These are phyloP conservation scores for Edolisoma coerulescens DNA, from an alignment of 2,113 vertebrate species.

Conservation along the genomic window DNA sequence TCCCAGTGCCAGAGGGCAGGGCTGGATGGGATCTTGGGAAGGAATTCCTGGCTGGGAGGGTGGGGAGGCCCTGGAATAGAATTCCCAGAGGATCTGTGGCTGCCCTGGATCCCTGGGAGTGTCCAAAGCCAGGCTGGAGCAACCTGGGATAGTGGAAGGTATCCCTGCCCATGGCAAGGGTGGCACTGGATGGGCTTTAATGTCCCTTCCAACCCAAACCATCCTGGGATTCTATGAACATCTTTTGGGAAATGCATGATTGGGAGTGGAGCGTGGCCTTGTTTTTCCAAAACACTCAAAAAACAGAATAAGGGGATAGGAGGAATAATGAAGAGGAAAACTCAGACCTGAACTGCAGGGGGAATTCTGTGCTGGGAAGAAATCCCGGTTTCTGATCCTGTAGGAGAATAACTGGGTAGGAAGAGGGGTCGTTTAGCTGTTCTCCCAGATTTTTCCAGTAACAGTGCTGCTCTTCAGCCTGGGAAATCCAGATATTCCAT, in stretches of 20 bases:
- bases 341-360: not conserved
- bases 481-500: not conserved
- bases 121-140: not conserved
- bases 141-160: fast-evolving
- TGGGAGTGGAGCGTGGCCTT: not conserved
- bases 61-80: fast-evolving
- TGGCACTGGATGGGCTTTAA: fast-evolving
- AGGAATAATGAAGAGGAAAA: not conserved
- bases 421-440: fast-evolving
- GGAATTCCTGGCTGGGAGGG: not conserved
- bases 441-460: not conserved
- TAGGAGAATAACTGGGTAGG: not conserved
- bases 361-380: not conserved
- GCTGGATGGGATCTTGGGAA: not conserved
- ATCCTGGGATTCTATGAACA: not conserved
- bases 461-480: not conserved
- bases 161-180: not conserved
- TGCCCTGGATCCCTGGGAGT: not conserved
- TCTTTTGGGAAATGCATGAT: not conserved
- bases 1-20: not conserved
- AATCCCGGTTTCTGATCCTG: not conserved
- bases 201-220: not conserved
- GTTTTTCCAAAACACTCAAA: not conserved
- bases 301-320: not conserved
- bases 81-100: not conserved